Evolutionary conservation across 2,797 vertebrate species (phyloP).

Genomic region (Alosa sapidissima): DNA sequence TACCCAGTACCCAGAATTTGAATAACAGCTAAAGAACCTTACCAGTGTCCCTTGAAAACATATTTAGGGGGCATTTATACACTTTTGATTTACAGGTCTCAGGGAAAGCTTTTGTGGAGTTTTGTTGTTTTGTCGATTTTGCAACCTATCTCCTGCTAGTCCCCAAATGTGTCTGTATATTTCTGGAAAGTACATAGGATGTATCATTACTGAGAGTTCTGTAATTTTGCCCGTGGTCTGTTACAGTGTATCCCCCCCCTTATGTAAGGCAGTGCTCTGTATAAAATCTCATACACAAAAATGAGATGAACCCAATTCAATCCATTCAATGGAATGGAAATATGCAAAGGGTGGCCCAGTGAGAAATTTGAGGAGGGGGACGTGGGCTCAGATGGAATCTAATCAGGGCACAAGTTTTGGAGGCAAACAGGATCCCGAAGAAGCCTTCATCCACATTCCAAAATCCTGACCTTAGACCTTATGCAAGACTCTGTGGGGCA

Average conservation of each 20-base stretch:
- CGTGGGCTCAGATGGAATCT: neutral
- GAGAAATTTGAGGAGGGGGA: neutral
- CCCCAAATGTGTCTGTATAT: neutral
- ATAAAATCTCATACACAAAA: neutral
- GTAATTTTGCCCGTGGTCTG: neutral
- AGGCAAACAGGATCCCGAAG: neutral
- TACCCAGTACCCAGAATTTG: neutral
- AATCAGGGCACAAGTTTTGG: neutral
- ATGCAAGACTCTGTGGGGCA: neutral
- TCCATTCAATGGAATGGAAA: neutral
- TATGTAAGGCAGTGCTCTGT: neutral
- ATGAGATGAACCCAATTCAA: neutral
- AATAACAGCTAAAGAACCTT: neutral
- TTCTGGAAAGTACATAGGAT: neutral
- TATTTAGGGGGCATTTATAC: neutral
- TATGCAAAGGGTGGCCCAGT: neutral
- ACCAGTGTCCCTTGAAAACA: neutral
- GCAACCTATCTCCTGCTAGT: neutral
- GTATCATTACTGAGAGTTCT: neutral
- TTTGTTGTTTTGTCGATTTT: neutral
- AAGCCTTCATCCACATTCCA: constrained; percentile 21
- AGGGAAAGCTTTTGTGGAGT: neutral
- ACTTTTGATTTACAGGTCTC: neutral
- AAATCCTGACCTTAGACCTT: constrained; percentile 14
- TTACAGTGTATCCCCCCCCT: neutral